Evolutionary conservation across 1,140 invertebrate genomes (phyloP), one percentile per base, ranked within the genome.

Genomic region (Streblospio benedicti): DNA sequence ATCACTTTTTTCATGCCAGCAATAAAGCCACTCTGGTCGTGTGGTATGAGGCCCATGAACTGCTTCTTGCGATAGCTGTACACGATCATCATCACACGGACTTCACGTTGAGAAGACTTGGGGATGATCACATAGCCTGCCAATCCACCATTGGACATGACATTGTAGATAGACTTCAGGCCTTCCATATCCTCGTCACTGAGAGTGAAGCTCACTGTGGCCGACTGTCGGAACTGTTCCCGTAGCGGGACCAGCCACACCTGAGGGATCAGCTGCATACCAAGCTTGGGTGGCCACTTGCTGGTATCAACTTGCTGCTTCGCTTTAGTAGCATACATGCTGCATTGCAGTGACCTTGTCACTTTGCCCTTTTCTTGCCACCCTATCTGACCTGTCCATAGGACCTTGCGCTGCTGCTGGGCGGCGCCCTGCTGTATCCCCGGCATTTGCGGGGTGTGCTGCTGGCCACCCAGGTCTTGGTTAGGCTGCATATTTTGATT

Each of bases 241-340:
- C 69, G 67, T 35, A 76, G 65, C 14, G 66, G 49, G 73, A 90
- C 91, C 0, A 96, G 81, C 45, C 95, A 77, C 66, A 87, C 85
- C 72, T 92, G 92, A 0, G 92, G 92, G 85, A 97, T 90, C 52
- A 95, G 72, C 72, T 95, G 91, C 88, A 96, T 93, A 43, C 91
- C 84, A 12, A 97, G 74, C 74, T 93, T 93, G 55, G 83, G 83
- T 2, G 93, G 92, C 93, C 93, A 97, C 14, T 88, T 87, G n/a
- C n/a, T n/a, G n/a, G n/a, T n/a, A n/a, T n/a, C n/a, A n/a, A n/a
- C n/a, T n/a, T n/a, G n/a, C n/a, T n/a, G n/a, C n/a, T n/a, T n/a
- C n/a, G n/a, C n/a, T n/a, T n/a, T n/a, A n/a, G n/a, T n/a, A n/a
- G n/a, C n/a, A n/a, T n/a, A n/a, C n/a, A n/a, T n/a, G n/a, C n/a